Conservation (phyloP, 2,797 vertebrate species). For the Tenualosa thibaudeaui region DNA sequence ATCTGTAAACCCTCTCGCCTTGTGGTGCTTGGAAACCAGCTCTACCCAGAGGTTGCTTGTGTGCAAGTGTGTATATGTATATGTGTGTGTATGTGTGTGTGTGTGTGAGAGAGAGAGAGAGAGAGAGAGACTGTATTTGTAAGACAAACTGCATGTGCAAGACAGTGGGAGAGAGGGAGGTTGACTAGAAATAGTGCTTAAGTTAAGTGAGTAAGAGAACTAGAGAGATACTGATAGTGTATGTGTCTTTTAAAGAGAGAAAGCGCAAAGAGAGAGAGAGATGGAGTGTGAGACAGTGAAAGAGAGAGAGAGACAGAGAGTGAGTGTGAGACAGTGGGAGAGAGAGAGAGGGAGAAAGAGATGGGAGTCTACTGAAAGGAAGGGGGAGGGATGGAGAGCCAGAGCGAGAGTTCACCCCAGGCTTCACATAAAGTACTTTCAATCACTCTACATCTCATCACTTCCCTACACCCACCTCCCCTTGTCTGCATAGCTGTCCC, state of each 20-base stretch:
- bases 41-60: conserved; percentile 29
- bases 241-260: neutral
- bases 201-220: neutral
- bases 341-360: conserved; percentile 11
- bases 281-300: no score
- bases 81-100: conserved; percentile 28
- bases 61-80: conserved; percentile 39
- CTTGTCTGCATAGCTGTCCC: conserved; percentile 32
- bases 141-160: neutral
- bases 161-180: neutral
- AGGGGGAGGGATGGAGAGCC: conserved; percentile 47
- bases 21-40: conserved; percentile 42
- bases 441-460: conserved; percentile 43
- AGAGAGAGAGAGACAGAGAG: no score
- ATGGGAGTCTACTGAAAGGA: neutral
- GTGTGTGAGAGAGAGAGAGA: neutral
- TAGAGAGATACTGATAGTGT: neutral
- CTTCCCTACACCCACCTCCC: conserved; percentile 43
- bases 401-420: conserved; percentile 51
- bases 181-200: neutral
- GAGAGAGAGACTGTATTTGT: neutral
- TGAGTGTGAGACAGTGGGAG: neutral
- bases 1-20: conserved; percentile 58
- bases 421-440: conserved; percentile 54
- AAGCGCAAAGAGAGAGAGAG: neutral